These are phyloP conservation scores for Homarus gammarus DNA, from an alignment of 2,888 invertebrate genomes.

Conservation along the genomic window DNA sequence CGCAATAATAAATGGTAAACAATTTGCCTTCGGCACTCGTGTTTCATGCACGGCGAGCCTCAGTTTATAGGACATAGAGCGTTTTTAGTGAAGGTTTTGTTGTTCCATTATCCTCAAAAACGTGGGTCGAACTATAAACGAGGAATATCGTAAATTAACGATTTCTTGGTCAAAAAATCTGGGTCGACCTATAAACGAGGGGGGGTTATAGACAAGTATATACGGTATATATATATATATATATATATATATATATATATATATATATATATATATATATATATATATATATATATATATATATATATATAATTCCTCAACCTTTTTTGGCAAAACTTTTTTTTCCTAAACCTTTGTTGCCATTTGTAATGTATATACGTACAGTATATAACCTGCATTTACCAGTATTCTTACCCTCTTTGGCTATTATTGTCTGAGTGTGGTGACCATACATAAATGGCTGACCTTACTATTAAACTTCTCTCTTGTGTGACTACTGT, in stretches of 20 bases:
- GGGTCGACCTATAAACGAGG: too few species aligned
- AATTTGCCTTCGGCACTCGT: too few species aligned
- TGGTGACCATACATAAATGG: conserved; percentile 50
- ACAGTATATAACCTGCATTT: neutral
- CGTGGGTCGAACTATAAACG: too few species aligned
- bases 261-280: conserved; percentile 43
- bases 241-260: conserved; percentile 7
- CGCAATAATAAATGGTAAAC: too few species aligned
- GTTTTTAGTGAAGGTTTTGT: too few species aligned
- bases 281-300: conserved; percentile 54
- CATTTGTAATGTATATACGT: neutral
- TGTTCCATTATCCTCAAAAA: too few species aligned
- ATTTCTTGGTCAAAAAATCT: too few species aligned
- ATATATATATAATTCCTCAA: conserved; percentile 38
- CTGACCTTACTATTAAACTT: conserved; percentile 19
- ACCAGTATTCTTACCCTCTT: neutral
- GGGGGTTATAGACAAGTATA: neutral
- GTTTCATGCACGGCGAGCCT: too few species aligned
- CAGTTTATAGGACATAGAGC: too few species aligned
- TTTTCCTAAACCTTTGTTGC: too few species aligned
- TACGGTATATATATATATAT: conserved; percentile 11
- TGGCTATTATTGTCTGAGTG: neutral
- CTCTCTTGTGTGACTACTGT: conserved; percentile 3
- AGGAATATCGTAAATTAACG: too few species aligned
- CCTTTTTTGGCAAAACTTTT: too few species aligned